Base-by-base conservation (phyloP, 1,140 invertebrate genomes). In the Brachionus calyciflorus region DNA sequence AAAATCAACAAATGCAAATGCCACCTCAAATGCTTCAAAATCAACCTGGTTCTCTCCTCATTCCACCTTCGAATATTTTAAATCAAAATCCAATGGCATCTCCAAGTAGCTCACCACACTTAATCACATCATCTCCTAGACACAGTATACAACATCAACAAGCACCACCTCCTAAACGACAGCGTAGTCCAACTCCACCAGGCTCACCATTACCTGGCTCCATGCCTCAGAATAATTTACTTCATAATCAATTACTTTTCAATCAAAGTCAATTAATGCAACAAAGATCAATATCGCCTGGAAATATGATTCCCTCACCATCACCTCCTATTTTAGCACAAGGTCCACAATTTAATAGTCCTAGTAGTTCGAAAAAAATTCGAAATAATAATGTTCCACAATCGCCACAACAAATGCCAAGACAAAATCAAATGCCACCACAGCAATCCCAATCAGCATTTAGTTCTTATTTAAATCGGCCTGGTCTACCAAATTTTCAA, bases 191-290 rank as follows among this genome's bases (percentile, higher is more conserved):
- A 65, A 44, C 60, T 19, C 60, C 60, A n/a, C 41, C 60, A 17
- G 30, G 40, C 14, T 65, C 60, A 19, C 60, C 60, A 12, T 44
- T 46, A 46, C n/a, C 44, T 46, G 33, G 33, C 5, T 46, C n/a
- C n/a, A n/a, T 44, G 24, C 21, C 26, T 46, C 60, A 65, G 19
- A 1, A 37, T 17, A 65, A 44, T 44, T 7, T 65, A 10, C 24
- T 65, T 17, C 40, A 44, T 26, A 46, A 44, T 41, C 60, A 65
- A 65, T 65, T 65, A 24, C 30, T 65, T 21, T 44, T 65, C 37
- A 65, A 28, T 44, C 60, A 65, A 44, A 65, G 21, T 24, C 60
- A 65, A 5, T 21, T 65, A n/a, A 65, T 65, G 60, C 60, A 65
- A 2, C 60, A 65, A 44, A 21, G 37, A 37, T 28, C 60, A 0